phyloP scores from a whole-genome alignment of 2,888 invertebrate genomes.

The Tiliacea aurago region DNA sequence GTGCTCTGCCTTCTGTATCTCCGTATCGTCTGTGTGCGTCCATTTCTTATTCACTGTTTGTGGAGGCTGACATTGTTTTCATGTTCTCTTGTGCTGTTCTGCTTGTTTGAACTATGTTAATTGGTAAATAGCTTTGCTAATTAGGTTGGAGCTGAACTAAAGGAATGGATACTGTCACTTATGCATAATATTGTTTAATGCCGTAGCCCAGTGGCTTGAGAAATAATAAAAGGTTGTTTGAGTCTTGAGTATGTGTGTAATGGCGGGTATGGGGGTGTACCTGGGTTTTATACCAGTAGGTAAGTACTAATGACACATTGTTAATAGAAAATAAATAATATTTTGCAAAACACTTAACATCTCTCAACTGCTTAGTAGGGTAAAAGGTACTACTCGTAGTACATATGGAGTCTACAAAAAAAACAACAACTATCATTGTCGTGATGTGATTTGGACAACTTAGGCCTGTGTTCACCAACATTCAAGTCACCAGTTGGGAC shows the following conservation, averaged over 20 bases:
- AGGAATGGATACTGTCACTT: constrained; percentile 12
- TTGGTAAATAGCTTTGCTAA: constrained; percentile 58
- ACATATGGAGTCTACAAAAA: neutral
- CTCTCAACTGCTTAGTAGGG: neutral
- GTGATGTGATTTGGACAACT: neutral
- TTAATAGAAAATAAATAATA: neutral
- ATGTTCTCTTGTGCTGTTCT: constrained; percentile 23
- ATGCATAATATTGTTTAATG: constrained; percentile 20
- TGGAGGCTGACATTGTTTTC: constrained; percentile 64
- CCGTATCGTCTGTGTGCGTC: constrained; percentile 43
- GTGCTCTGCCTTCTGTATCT: constrained; percentile 47
- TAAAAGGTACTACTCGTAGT: too few species aligned
- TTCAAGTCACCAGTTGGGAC: too few species aligned
- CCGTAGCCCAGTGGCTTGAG: neutral
- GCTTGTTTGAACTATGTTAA: constrained; percentile 47
- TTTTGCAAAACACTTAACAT: neutral
- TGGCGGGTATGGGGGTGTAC: too few species aligned
- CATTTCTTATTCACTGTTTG: constrained; percentile 65
- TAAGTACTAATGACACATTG: too few species aligned
- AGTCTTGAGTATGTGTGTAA: neutral
- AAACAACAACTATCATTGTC: neutral
- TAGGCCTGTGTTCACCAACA: too few species aligned
- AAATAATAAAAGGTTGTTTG: neutral
- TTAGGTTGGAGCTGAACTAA: constrained; percentile 43
- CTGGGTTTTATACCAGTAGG: neutral